Conservation (phyloP, 2,797 vertebrate genomes). For the Otolemur crassicaudatus region DNA sequence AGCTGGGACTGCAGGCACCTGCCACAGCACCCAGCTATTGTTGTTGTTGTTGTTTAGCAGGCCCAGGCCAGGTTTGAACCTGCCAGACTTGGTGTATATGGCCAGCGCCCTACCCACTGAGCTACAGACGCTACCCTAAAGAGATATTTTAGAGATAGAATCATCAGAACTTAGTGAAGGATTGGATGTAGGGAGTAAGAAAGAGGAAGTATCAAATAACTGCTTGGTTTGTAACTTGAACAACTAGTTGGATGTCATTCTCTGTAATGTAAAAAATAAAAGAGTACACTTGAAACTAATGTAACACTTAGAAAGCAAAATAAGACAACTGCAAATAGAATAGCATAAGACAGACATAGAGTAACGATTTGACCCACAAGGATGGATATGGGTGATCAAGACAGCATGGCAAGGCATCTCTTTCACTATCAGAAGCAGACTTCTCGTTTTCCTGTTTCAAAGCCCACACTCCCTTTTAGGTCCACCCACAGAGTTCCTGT, state of each 20-base stretch:
- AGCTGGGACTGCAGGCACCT: too few relatives aligned
- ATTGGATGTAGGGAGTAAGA: background rate
- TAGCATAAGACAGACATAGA: background rate
- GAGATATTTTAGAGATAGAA: background rate
- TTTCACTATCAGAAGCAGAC: conserved; percentile 62
- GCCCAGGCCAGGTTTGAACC: too few relatives aligned
- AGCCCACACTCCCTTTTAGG: conserved; percentile 64
- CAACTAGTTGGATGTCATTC: background rate
- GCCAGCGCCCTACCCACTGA: too few relatives aligned
- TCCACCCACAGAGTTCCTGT: conserved; percentile 77
- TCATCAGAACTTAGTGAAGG: background rate
- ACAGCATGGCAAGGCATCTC: background rate
- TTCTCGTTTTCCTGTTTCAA: conserved; percentile 78
- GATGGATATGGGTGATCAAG: background rate
- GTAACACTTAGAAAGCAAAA: conserved; percentile 34
- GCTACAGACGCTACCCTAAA: background rate
- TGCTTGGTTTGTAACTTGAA: conserved; percentile 1
- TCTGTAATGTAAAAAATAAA: conserved; percentile 53
- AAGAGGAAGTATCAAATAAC: conserved; percentile 20
- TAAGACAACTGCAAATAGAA: background rate
- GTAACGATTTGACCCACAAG: background rate
- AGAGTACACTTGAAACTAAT: background rate
- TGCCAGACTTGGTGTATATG: too few relatives aligned
- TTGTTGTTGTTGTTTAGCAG: too few relatives aligned
- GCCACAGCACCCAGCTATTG: too few relatives aligned